Evolutionary conservation across 2,797 vertebrate species (phyloP).

Genomic region (Avahi laniger): DNA sequence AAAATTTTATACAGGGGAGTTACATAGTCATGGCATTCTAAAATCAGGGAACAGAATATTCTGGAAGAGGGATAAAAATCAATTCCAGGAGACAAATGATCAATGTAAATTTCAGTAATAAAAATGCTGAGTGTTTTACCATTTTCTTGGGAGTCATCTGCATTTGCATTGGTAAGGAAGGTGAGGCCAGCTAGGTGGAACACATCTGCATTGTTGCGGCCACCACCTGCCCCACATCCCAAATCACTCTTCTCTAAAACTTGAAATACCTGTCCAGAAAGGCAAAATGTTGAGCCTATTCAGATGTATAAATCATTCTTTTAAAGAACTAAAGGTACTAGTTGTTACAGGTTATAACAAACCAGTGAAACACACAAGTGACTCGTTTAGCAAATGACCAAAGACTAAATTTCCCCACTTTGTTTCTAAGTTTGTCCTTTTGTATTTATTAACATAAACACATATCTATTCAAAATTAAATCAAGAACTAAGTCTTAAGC

Average conservation of each 20-base stretch:
- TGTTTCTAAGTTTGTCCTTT: background rate
- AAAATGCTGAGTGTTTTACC: constrained; percentile 77
- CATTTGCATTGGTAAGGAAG: constrained; percentile 93
- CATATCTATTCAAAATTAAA: constrained; percentile 2
- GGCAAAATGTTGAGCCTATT: background rate
- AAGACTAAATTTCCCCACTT: background rate
- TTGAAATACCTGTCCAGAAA: constrained; percentile 86
- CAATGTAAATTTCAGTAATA: background rate
- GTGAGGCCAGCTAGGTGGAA: constrained; percentile 92
- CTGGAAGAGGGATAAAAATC: background rate
- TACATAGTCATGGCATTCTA: background rate
- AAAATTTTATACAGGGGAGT: background rate
- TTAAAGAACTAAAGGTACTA: background rate
- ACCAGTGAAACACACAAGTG: background rate
- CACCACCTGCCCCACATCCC: constrained; percentile 95
- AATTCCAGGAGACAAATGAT: background rate
- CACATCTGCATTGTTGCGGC: constrained; percentile 88
- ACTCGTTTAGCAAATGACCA: background rate
- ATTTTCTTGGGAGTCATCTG: constrained; percentile 75
- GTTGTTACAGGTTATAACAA: background rate
- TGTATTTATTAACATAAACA: background rate
- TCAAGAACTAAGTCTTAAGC: constrained; percentile 16
- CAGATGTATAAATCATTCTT: background rate
- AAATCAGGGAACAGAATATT: background rate
- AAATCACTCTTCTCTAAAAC: constrained; percentile 90